Evolutionary conservation across 2,797 vertebrate genomes (phyloP).

Genomic region (Scomberomorus guttatus): DNA sequence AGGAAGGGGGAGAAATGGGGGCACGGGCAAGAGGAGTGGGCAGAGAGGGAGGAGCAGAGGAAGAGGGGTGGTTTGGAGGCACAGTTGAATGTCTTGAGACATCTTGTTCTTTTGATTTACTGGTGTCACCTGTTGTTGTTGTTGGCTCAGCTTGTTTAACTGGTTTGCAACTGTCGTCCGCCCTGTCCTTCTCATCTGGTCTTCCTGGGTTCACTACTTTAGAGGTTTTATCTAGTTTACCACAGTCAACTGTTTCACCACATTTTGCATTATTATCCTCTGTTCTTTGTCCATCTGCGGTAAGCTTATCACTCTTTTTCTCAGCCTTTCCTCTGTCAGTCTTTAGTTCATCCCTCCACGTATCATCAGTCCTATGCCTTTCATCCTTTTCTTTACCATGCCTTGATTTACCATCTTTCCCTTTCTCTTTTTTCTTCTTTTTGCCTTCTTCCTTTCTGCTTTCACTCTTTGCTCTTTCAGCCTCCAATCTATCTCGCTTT

Average conservation of each 20-base stretch:
- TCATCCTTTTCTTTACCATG: slow-evolving; percentile 71
- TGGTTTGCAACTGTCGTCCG: slow-evolving; percentile 65
- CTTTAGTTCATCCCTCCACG: slow-evolving; percentile 63
- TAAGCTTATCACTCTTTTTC: slow-evolving; percentile 70
- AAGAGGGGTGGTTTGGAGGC: slow-evolving; percentile 65
- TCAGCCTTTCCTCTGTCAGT: slow-evolving; percentile 67
- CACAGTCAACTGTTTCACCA: slow-evolving; percentile 51
- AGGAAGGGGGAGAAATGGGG: slow-evolving; percentile 69
- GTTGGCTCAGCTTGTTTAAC: slow-evolving; percentile 70
- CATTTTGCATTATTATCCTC: slow-evolving; percentile 62
- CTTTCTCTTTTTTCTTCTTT: slow-evolving; percentile 79
- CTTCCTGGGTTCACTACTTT: slow-evolving; percentile 54
- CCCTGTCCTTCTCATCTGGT: slow-evolving; percentile 62
- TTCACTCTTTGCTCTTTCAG: slow-evolving; percentile 59
- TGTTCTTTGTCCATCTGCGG: slow-evolving; percentile 65
- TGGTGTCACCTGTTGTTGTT: slow-evolving; percentile 72
- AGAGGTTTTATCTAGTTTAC: slow-evolving; percentile 60
- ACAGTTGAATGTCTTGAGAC: slow-evolving; percentile 65
- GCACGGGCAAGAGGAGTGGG: slow-evolving; percentile 55
- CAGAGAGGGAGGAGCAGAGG: slow-evolving; percentile 58
- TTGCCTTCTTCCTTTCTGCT: slow-evolving; percentile 64
- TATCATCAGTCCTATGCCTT: slow-evolving; percentile 54
- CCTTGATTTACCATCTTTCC: slow-evolving; percentile 70
- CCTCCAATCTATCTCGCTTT: slow-evolving; percentile 63
- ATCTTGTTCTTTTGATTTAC: slow-evolving; percentile 80